Base-by-base conservation (phyloP, 2,888 invertebrate species). In the Lobophora halterata region DNA sequence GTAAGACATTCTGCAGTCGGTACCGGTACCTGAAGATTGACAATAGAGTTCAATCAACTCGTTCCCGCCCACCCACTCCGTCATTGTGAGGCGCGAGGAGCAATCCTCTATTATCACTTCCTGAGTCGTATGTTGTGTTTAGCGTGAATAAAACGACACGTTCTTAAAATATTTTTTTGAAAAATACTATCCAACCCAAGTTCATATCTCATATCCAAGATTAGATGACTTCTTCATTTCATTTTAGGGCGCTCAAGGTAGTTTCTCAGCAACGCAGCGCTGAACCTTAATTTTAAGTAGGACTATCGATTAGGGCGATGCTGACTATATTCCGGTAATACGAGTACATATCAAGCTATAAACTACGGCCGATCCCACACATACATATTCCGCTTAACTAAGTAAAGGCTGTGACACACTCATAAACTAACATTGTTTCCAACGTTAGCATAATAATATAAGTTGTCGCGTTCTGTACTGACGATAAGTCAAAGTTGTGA, bases 1-100 rank as follows among this genome's bases (percentile, higher is more conserved):
- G n/a, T n/a, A 61, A 65, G 62, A 58, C 57, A 66, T 71, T 71
- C 58, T 60, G 49, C 48, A 46, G 46, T 55, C 50, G 57, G 71
- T 78, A 78, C 75, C 50, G 57, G 71, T 78, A 78, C 75, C 76
- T 77, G 79, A 63, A 71, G 73, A 80, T 75, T 73, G 68, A 79
- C 77, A 80, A 79, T 77, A 52, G 69, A 71, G 86, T 79, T 73
- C 83, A 81, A 71, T 79, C 81, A 85, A 81, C 86, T 66, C 72
- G 55, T 52, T 65, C 57, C 63, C 76, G 75, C 80, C 80, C 77
- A 82, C 85, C 77, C 73, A 65, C 63, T 48, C 52, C 55, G 77
- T 72, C 75, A 77, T 79, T 78, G 74, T 79, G 69, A 67, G 70
- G 64, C 63, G 63, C 58, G 60, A 57, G 67, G 64, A 67, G 60